Evolutionary conservation across 2,113 vertebrate species (phyloP), one percentile per base, ranked within the genome.

Genomic region (Caracal caracal): DNA sequence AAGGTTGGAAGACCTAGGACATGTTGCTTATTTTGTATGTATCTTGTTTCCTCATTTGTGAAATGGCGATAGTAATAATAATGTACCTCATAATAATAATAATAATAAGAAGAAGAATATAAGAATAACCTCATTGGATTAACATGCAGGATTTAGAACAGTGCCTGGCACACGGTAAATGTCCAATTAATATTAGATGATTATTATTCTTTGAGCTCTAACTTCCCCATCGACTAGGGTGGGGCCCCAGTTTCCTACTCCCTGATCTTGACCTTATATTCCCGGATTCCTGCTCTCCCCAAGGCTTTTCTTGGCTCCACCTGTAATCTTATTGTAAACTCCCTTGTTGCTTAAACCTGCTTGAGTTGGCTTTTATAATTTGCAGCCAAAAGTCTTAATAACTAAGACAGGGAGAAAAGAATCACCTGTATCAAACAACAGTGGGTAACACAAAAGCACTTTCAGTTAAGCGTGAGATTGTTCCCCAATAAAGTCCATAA

Each of bases 191-290:
- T 30, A 10, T 73, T 87, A 65, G 10, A 5, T 79, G 70, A 61
- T 80, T 30, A 79, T 71, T 85, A n/a, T 78, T 96, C 43, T 95
- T 70, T 90, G 81, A 93, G 68, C 20, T 35, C 66, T 79, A 35
- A 86, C 33, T 33, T 70, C 33, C 35, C 5, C 28, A 65, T 43
- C 35, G n/a, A 61, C 53, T 49, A 40, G 30, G 26, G n/a, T 82
- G 43, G 66, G 47, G 12, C 16, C 37, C 17, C 26, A 51, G 35
- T 70, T 82, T 82, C 49, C 59, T 81, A 13, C 22, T 78, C 17
- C 35, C 7, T 59, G 35, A 75, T 33, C 13, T 66, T 66, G 43
- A 71, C 35, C 28, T 4, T 6, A 4, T 49, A 30, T n/a, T 13
- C 19, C 76, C 8, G 4, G 56, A 75, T 90, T 70, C 80, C 35